Evolutionary conservation across 1,140 invertebrate genomes (phyloP), one percentile per base, ranked within the genome.

Genomic region (Cheumatopsyche charites): DNA sequence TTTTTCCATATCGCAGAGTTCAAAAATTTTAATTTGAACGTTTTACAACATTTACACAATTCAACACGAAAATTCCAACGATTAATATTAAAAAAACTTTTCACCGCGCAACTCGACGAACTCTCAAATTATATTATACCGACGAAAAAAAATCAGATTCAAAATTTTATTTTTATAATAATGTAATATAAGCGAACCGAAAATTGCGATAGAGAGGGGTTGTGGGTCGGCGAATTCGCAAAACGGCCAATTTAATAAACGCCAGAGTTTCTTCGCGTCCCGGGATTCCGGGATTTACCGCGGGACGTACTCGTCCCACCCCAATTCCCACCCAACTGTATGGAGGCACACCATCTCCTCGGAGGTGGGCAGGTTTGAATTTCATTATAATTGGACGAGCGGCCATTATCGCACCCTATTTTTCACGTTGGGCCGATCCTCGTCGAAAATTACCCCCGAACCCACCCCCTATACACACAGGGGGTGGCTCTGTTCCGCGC

Each of bases 311-410:
- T 23, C 45, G 15, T 1, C 49, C 11, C 13, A 21, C 21, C 21
- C 15, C 49, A 4, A 1, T 11, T 13, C 55, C 21, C 55, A 17
- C 55, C 23, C 55, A 12, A 25, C 55, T 12, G 1, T 19, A 9
- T 13, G n/a, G 49, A 2, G 17, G n/a, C 2, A 13, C 29, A 36
- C 29, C 29, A 36, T 36, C 29, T 36, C 29, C 29, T 3, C 9
- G 29, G 29, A 36, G 29, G 29, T 36, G 49, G 17, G 42, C 63
- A 72, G 74, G 62, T 75, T 75, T 75, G 74, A 73, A 75, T 75
- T 75, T 75, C 74, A 75, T 75, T 75, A 75, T 75, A 75, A 76
- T 76, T 76, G 72, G 74, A 71, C 72, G 69, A 73, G 74, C 72
- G 62, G 58, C 71, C 74, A 76, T 76, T 76, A 73, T 69, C 63